A percentile compares a stretch with the other conserved stretches of the same genome.
Evolutionary conservation across 92 coral and sea anemone species (phyloP).

Genomic region (Porites lobata): DNA sequence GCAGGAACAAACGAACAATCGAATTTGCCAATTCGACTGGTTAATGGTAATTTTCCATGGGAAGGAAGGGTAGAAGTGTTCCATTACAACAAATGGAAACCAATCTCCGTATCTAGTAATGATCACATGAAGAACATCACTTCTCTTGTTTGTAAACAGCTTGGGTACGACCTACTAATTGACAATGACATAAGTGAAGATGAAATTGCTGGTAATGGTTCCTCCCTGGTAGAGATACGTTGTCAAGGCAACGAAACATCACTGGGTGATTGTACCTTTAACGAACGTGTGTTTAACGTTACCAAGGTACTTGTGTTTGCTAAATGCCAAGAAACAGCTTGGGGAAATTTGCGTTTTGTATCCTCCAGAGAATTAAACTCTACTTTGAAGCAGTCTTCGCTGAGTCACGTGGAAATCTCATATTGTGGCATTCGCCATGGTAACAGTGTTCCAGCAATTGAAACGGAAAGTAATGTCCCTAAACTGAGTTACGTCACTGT

Average conservation of each 20-base stretch:
- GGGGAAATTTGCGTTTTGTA: constrained; percentile 74
- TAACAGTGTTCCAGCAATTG: constrained; percentile 59
- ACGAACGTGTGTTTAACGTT: not conserved
- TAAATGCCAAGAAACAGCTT: constrained; percentile 53
- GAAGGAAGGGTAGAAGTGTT: constrained; percentile 64
- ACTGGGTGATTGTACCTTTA: constrained; percentile 32
- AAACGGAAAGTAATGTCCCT: constrained; percentile 44
- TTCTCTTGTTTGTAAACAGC: constrained; percentile 54
- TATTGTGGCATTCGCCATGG: constrained; percentile 68
- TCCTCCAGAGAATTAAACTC: constrained; percentile 17
- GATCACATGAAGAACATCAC: not conserved
- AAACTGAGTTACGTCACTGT: constrained; percentile 36
- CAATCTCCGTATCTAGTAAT: constrained; percentile 24
- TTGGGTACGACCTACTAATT: constrained; percentile 46
- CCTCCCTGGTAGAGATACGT: constrained; percentile 38
- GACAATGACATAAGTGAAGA: not conserved
- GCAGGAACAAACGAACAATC: not conserved
- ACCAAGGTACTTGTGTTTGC: constrained; percentile 2
- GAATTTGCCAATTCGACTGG: constrained; percentile 41
- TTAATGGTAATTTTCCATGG: constrained; percentile 71
- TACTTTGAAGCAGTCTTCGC: constrained; percentile 33
- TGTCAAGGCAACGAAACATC: constrained; percentile 74
- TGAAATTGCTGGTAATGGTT: not conserved
- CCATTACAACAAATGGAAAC: constrained; percentile 60
- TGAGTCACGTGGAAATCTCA: constrained; percentile 56